Evolutionary conservation across 2,113 vertebrate species (phyloP), one percentile per base, ranked within the genome.

Genomic region (Ammodramus savannarum): DNA sequence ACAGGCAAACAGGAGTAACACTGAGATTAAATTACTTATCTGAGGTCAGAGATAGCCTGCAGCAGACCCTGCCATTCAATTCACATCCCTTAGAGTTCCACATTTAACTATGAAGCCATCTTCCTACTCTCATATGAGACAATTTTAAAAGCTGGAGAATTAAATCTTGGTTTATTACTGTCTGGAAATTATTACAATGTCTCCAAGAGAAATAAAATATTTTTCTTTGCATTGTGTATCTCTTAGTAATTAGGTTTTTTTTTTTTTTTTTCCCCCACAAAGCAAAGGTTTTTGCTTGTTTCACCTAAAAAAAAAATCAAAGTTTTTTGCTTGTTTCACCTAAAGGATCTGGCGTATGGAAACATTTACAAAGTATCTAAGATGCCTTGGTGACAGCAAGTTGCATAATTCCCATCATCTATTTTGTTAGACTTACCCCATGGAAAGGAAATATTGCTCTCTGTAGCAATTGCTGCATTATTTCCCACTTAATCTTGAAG

Each of bases 291-390:
- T 87, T 87, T 65, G 4, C 38, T 89, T 51, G 31, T 31, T 67
- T 9, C 38, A 19, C n/a, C 54, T 57, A 23, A 76, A 94, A n/a
- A n/a, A n/a, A 62, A 44, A 78, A 34, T 21, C 29, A 46, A 26
- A n/a, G 59, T 62, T 46, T 94, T 87, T 87, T 65, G 4, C 38
- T 89, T 51, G 31, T 31, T 67, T 9, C 38, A 19, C n/a, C 54
- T 57, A 23, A 76, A 94, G 19, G 75, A 71, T 71, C 36, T 57
- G 34, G 54, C 52, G 76, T 80, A 85, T 54, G 89, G 87, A 89
- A 97, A 93, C 72, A 96, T 96, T 96, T 95, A 93, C 48, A 41
- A 80, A 87, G 43, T 69, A 66, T 16, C 77, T 77, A 36, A 92
- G 58, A 69, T 54, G 73, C 76, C 68, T 63, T 58, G 75, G 72